Evolutionary conservation across 2,113 vertebrate species (phyloP), one percentile per base, ranked within the genome.

Genomic region (Calidris pugnax): DNA sequence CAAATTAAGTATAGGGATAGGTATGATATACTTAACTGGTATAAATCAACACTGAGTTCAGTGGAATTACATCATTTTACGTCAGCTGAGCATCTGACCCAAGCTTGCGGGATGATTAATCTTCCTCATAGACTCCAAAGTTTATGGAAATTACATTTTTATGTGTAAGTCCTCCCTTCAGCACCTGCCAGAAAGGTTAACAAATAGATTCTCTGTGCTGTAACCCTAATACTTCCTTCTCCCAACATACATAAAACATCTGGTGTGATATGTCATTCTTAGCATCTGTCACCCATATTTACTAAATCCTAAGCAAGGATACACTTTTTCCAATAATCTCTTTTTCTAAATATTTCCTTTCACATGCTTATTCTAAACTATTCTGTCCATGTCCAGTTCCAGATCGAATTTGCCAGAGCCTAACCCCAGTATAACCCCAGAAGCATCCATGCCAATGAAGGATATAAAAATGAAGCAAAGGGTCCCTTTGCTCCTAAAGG

Each of bases 201-300:
- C 88, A 96, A 96, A 95, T 75, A 97, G 66, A 95, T 93, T 68
- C 66, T 85, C 78, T 62, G 10, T 55, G 66, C 84, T 89, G 35
- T 87, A 93, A 90, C 63, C 45, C 22, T 72, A 79, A 72, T 48
- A 27, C 32, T 92, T 79, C 76, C 60, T 95, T 96, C 97, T 81
- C 93, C 91, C 95, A 94, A 91, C 67, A 73, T 77, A 66, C 78
- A 47, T 63, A 84, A 83, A 97, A 97, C 97, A 97, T 95, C 95
- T 97, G 97, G 20, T 89, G 94, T 3, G 1, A 28, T 96, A 55
- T 22, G 63, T 97, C 97, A 96, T 96, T 93, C 90, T 95, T 89
- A 96, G 95, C 97, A 96, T 97, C 97, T 97, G 97, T 88, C 97
- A 96, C 63, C 89, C 74, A 26, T 97, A 87, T 97, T 96, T 96